Evolutionary conservation across 2,888 invertebrate genomes (phyloP).

Genomic region (Heliconius sara): DNA sequence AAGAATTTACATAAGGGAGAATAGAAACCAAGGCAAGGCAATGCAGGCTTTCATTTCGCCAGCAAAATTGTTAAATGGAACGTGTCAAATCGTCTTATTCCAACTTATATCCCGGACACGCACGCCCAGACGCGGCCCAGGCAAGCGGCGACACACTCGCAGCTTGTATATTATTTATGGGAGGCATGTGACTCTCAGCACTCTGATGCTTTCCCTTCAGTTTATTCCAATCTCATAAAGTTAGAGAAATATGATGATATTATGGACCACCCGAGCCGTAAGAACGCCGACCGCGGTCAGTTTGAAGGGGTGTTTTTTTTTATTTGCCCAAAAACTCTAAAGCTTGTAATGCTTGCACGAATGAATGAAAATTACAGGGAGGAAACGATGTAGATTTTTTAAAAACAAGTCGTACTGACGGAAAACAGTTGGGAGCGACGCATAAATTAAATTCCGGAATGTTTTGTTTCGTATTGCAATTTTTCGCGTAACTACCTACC

Average conservation of each 20-base stretch:
- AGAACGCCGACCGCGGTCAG: conserved; percentile 68
- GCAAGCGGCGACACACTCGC: conserved; percentile 59
- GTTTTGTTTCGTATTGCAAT: conserved; percentile 53
- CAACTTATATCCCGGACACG: conserved; percentile 48
- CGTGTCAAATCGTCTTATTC: conserved; percentile 49
- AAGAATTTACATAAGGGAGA: conserved; percentile 26
- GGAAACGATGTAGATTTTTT: conserved; percentile 47
- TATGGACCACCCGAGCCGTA: conserved; percentile 76
- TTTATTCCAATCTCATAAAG: conserved; percentile 79
- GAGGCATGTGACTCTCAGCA: conserved; percentile 71
- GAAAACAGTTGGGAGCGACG: conserved; percentile 51
- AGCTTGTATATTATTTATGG: conserved; percentile 82
- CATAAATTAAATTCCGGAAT: conserved; percentile 72
- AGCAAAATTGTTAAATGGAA: conserved; percentile 49
- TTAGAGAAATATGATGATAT: conserved; percentile 82
- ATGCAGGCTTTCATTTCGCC: conserved; percentile 42
- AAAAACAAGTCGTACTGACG: conserved; percentile 47
- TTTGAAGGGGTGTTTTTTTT: conserved; percentile 66
- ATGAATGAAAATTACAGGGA: conserved; percentile 52
- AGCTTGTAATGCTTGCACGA: conserved; percentile 44
- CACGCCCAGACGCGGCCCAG: conserved; percentile 45
- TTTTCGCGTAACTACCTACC: conserved; percentile 46
- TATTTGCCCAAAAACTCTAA: conserved; percentile 54
- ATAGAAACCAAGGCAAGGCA: conserved; percentile 27
- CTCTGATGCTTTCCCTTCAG: conserved; percentile 76